Conservation (phyloP, 2,113 vertebrate genomes). For the Neotragus pygmaeus region DNA sequence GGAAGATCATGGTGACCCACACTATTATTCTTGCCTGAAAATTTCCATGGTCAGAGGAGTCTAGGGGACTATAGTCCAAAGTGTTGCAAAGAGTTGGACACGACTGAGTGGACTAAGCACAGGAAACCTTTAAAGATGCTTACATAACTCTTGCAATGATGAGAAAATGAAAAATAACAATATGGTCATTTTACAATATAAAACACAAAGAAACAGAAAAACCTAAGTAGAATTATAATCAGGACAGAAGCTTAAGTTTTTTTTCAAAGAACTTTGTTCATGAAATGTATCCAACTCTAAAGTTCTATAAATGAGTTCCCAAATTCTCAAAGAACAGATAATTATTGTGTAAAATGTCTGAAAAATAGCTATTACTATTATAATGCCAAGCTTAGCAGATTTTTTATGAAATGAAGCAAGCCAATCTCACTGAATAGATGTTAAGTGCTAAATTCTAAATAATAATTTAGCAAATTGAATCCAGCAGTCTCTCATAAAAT, state of each 20-base stretch:
- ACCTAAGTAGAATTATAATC: background rate
- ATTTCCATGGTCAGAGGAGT: background rate
- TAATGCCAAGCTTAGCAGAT: background rate
- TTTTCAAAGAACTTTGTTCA: background rate
- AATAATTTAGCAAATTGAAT: conserved; percentile 17
- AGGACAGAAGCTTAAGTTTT: background rate
- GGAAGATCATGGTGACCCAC: background rate
- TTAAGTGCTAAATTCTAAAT: background rate
- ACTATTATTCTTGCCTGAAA: background rate
- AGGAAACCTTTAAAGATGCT: background rate
- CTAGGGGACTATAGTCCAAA: background rate
- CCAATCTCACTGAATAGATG: background rate
- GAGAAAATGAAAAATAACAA: background rate
- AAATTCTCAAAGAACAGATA: background rate
- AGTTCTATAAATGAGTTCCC: background rate
- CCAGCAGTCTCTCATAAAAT: background rate
- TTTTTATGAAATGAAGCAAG: background rate
- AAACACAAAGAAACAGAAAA: background rate
- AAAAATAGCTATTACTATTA: background rate
- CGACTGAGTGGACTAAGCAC: background rate
- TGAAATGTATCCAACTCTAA: background rate
- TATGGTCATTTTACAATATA: background rate
- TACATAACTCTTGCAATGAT: background rate
- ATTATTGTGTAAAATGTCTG: background rate
- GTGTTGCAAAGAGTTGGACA: background rate